A percentile compares a stretch with the other conserved stretches of the same genome.
Evolutionary conservation across 2,113 vertebrate genomes (phyloP).

Genomic region (Nycticebus coucang): DNA sequence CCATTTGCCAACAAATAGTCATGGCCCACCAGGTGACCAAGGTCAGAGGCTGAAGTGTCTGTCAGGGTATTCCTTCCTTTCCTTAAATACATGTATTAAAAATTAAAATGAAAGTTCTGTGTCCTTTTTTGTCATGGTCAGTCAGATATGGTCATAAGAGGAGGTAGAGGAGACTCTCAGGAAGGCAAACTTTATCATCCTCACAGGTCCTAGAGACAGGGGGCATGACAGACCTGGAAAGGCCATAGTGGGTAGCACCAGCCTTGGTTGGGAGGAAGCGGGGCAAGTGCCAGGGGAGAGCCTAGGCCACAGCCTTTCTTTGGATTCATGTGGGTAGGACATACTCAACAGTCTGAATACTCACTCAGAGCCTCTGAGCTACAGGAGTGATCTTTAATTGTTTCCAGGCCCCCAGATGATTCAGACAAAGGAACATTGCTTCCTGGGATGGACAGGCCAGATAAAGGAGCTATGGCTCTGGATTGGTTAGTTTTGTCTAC

Average conservation of each 20-base stretch:
- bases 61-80: not conserved
- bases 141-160: not conserved
- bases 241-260: not conserved
- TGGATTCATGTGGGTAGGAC: not conserved
- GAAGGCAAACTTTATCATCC: too few relatives aligned
- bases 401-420: not conserved
- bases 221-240: not conserved
- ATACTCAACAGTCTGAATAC: not conserved
- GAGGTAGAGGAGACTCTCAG: not conserved
- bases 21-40: not conserved
- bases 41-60: not conserved
- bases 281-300: not conserved
- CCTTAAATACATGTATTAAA: not conserved
- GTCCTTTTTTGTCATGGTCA: not conserved
- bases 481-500: not conserved
- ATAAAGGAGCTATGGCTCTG: not conserved
- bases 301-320: not conserved
- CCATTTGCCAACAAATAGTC: not conserved
- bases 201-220: not conserved
- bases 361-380: not conserved
- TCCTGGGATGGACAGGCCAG: not conserved
- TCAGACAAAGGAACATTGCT: not conserved
- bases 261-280: not conserved
- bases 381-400: not conserved
- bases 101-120: not conserved